Evolutionary conservation across 2,113 vertebrate species (phyloP).

Genomic region (Brachyhypopomus gauderio): DNA sequence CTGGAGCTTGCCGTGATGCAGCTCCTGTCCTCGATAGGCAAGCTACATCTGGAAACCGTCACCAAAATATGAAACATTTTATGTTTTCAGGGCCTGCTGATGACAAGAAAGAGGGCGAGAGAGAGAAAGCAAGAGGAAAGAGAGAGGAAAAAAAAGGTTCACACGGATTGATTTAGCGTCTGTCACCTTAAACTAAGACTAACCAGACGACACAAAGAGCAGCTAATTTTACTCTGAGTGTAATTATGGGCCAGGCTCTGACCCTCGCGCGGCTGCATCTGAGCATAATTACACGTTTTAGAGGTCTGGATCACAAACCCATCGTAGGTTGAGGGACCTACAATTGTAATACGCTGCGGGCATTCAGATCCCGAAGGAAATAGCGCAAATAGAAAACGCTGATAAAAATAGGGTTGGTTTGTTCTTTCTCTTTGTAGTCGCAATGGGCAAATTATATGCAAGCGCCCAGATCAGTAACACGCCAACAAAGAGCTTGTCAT

Average conservation of each 20-base stretch:
- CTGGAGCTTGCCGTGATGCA: neutral
- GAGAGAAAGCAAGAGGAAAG: neutral
- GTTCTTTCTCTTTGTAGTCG: neutral
- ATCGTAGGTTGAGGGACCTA: conserved; percentile 30
- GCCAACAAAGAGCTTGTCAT: conserved; percentile 19
- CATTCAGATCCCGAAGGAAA: neutral
- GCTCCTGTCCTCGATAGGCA: neutral
- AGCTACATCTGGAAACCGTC: conserved; percentile 35
- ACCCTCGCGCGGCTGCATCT: conserved; percentile 40
- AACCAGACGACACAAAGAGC: conserved; percentile 36
- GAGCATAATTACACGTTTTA: conserved; percentile 48
- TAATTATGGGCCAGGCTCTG: conserved; percentile 46
- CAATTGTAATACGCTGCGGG: conserved; percentile 29
- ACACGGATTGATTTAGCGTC: conserved; percentile 41
- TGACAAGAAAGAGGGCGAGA: conserved; percentile 3
- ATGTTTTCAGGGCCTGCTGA: conserved; percentile 28
- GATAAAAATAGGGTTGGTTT: neutral
- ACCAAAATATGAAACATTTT: conserved; percentile 7
- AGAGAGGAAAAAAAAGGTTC: conserved; percentile 18
- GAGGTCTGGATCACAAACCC: conserved; percentile 5
- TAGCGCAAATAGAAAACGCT: conserved; percentile 6
- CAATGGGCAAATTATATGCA: neutral
- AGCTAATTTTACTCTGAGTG: conserved; percentile 44
- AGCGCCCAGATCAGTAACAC: conserved; percentile 22
- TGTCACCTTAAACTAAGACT: conserved; percentile 44